Base-by-base conservation (phyloP, 2,888 invertebrate genomes). In the Hydriomena furcata region DNA sequence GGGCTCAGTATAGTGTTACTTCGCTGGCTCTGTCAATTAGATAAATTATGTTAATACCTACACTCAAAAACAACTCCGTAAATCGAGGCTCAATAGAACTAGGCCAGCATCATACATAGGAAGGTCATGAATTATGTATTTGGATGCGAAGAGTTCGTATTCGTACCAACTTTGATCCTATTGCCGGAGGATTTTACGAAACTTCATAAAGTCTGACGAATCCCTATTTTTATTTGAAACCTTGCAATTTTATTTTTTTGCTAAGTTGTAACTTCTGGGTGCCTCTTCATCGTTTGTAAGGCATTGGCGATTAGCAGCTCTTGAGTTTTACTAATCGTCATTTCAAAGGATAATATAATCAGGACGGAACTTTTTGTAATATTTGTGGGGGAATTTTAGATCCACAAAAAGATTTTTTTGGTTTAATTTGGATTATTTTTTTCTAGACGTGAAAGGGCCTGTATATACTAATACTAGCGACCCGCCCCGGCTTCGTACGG, bases 121-220 rank as follows among this genome's bases (percentile, higher is more conserved):
- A 25, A 21, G 37, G 21, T 50, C 55, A 58, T 58, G 50, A 58
- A 55, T 55, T 55, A 55, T 52, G 43, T 44, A 54, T 51, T n/a
- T 42, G 36, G 35, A 28, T 31, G 20, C 30, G 36, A 42, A 25
- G 37, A 45, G 28, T 31, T 42, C 24, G n/a, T 2, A 35, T 31
- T 42, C 24, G n/a, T 2, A 35, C 34, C 34, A 55, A 51, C 51
- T 57, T 45, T 51, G 48, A 48, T 48, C 43, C 24, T 27, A 35
- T 32, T 32, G 13, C 30, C 17, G 17, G 7, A 4, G 23, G 23
- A 30, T 12, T 35, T 27, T 45, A 30, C 12, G 30, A 5, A 36
- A 30, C 36, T 27, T 30, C 21, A n/a, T 5, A 44, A 34, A 34
- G 24, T 25, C 34, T 7, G 32, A 8, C 27, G 1, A 21, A 1